Evolutionary conservation across 2,888 invertebrate genomes (phyloP).

Genomic region (Mythimna pallens): DNA sequence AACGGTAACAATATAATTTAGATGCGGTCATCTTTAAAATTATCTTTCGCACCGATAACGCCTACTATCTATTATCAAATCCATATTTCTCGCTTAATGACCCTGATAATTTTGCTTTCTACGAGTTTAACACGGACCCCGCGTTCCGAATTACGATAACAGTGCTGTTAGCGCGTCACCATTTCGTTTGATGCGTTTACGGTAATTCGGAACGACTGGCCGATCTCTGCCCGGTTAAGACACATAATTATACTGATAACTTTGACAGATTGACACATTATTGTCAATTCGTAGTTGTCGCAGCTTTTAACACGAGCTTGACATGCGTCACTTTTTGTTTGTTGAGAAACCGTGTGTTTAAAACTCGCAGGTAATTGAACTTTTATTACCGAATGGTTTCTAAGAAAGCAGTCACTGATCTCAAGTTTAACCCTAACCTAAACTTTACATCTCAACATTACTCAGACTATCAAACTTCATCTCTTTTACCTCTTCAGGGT

Average conservation of each 20-base stretch:
- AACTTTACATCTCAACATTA: constrained; percentile 85
- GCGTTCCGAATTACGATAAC: no score
- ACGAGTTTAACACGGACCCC: not conserved
- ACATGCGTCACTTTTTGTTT: not conserved
- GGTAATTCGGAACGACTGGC: no score
- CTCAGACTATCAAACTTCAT: constrained; percentile 81
- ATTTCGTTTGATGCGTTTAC: no score
- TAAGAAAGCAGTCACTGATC: constrained; percentile 48
- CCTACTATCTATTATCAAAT: constrained; percentile 35
- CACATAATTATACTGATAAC: not conserved
- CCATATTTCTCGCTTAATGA: constrained; percentile 16
- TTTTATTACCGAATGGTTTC: constrained; percentile 15
- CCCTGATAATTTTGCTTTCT: constrained; percentile 45
- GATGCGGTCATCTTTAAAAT: constrained; percentile 26
- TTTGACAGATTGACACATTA: not conserved
- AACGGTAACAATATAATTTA: constrained; percentile 19
- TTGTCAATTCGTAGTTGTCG: not conserved
- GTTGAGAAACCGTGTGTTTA: not conserved
- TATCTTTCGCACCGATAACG: constrained; percentile 7
- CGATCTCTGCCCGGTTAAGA: not conserved
- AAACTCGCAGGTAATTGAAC: not conserved
- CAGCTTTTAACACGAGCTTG: not conserved
- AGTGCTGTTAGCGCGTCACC: no score
- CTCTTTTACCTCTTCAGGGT: constrained; percentile 85
- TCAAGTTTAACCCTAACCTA: constrained; percentile 28